These are phyloP conservation scores for Clarias platycephalus DNA, from an alignment of 2,797 vertebrate genomes.

Conservation along the genomic window DNA sequence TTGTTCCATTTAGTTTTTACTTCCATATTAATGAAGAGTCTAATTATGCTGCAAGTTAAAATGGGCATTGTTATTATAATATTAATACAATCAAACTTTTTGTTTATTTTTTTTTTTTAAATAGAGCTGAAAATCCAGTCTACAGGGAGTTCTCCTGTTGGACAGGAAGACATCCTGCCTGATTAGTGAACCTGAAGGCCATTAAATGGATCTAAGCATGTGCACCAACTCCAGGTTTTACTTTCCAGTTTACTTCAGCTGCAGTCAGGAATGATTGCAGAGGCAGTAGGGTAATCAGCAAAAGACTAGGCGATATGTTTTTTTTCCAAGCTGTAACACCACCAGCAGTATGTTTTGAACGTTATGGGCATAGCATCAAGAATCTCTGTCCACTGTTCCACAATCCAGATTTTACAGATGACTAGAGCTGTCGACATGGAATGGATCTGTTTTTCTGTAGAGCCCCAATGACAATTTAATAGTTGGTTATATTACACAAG, in stretches of 20 bases:
- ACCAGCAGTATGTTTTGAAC: background rate
- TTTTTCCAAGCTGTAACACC: background rate
- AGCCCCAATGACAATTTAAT: background rate
- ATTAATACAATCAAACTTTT: background rate
- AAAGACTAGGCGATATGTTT: background rate
- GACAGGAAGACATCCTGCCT: constrained; percentile 31
- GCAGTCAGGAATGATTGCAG: background rate
- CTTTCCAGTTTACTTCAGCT: constrained; percentile 9
- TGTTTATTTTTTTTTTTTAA: constrained; percentile 30
- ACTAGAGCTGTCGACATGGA: too few relatives aligned
- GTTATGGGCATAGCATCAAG: background rate
- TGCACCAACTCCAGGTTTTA: background rate
- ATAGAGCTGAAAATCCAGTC: constrained; percentile 24
- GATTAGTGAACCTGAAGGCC: constrained; percentile 23
- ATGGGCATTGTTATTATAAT: background rate
- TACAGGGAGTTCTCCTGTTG: constrained; percentile 39
- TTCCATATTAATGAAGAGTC: background rate
- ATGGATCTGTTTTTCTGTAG: background rate
- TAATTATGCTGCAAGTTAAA: background rate
- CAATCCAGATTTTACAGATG: background rate
- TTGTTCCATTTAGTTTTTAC: background rate
- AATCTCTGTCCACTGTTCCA: background rate
- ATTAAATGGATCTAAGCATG: constrained; percentile 34
- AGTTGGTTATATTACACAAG: background rate
- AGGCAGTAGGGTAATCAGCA: constrained; percentile 11